phyloP scores from a whole-genome alignment of 2,888 invertebrate species.

The Coelopa pilipes region DNA sequence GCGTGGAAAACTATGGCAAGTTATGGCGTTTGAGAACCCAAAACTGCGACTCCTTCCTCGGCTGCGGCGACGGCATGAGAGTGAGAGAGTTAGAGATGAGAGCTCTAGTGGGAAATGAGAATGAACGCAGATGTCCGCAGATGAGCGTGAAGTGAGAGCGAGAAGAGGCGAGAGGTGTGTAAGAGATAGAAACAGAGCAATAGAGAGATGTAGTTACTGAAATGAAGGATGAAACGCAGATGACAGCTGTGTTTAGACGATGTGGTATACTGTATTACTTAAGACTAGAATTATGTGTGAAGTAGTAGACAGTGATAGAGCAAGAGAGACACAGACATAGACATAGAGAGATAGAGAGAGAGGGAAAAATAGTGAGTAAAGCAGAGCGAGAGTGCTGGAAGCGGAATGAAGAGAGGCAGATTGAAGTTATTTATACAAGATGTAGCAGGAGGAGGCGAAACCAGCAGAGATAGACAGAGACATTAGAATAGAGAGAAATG shows the following conservation, averaged over 20 bases:
- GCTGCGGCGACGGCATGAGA: not conserved
- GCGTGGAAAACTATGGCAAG: slow-evolving; percentile 61
- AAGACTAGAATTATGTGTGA: slow-evolving; percentile 63
- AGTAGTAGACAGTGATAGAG: slow-evolving; percentile 40
- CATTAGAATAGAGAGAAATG: not conserved
- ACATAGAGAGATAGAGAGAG: not conserved
- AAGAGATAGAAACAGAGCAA: slow-evolving; percentile 38
- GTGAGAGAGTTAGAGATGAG: slow-evolving; percentile 33
- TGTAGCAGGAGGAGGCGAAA: not conserved
- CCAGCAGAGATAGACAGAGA: not conserved
- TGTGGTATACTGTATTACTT: slow-evolving; percentile 49
- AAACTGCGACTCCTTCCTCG: slow-evolving; percentile 57
- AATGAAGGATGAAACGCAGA: slow-evolving; percentile 9
- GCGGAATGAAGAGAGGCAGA: not conserved
- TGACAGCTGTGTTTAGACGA: slow-evolving; percentile 13
- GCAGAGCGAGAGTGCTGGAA: not conserved
- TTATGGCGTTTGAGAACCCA: slow-evolving; percentile 62
- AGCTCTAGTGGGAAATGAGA: not conserved
- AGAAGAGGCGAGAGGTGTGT: slow-evolving; percentile 37
- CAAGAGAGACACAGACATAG: slow-evolving; percentile 33
- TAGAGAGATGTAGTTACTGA: slow-evolving; percentile 35
- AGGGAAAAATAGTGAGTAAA: not conserved
- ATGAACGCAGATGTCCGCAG: not conserved
- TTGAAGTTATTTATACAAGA: not conserved
- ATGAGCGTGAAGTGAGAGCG: slow-evolving; percentile 22